phyloP scores from a whole-genome alignment of 2,888 invertebrate species.

The Cyaniris semiargus region DNA sequence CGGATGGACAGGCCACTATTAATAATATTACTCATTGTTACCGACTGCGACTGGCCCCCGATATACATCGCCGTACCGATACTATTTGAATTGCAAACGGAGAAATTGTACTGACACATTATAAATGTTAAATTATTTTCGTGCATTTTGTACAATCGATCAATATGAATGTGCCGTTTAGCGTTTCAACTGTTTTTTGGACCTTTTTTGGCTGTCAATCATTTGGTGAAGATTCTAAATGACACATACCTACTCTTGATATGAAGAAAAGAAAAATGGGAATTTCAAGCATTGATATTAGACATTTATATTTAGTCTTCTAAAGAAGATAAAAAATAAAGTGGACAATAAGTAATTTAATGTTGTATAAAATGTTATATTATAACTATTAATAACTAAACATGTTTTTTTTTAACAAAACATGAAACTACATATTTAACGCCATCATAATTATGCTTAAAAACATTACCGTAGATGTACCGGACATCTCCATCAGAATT shows the following conservation, averaged over 20 bases:
- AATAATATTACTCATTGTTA: slow-evolving; percentile 75
- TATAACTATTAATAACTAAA: too few relatives aligned
- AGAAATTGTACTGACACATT: slow-evolving; percentile 26
- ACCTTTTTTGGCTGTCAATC: not conserved
- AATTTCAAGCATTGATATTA: not conserved
- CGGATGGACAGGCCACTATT: slow-evolving; percentile 69
- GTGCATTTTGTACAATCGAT: not conserved
- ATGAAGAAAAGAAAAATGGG: not conserved
- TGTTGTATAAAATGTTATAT: too few relatives aligned
- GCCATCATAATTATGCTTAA: too few relatives aligned
- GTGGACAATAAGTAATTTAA: too few relatives aligned
- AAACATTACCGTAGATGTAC: too few relatives aligned
- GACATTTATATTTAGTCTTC: not conserved
- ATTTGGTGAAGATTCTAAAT: not conserved
- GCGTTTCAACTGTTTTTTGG: not conserved
- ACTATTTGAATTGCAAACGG: slow-evolving; percentile 29
- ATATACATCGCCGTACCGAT: slow-evolving; percentile 52
- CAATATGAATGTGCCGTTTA: slow-evolving; percentile 17
- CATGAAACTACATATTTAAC: too few relatives aligned
- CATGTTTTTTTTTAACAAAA: too few relatives aligned
- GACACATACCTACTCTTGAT: not conserved
- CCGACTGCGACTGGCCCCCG: slow-evolving; percentile 44
- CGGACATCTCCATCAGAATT: too few relatives aligned
- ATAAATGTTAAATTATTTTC: slow-evolving; percentile 27
- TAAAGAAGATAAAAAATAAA: not conserved